These are phyloP conservation scores for Notiomystis cincta DNA, from an alignment of 2,113 vertebrate genomes.

Conservation along the genomic window DNA sequence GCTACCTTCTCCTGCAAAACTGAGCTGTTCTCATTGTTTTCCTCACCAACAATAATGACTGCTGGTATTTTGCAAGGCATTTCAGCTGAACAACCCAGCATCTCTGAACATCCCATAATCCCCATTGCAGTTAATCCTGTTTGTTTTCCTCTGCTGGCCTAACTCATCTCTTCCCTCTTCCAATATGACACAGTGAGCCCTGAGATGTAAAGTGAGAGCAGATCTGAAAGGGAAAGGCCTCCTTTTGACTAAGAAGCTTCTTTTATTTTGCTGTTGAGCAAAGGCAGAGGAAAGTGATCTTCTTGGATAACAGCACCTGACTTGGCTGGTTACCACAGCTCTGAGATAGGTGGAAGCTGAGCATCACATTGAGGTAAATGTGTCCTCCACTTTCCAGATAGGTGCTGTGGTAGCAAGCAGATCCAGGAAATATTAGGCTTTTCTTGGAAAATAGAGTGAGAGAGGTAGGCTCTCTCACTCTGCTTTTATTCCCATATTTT, in stretches of 20 bases:
- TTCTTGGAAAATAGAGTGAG: neutral
- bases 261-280: neutral
- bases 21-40: neutral
- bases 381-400: neutral
- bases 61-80: neutral
- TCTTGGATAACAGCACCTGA: neutral
- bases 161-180: neutral
- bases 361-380: rapidly evolving
- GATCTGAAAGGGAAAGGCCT: neutral
- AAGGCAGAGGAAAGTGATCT: neutral
- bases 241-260: neutral
- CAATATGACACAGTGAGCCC: neutral
- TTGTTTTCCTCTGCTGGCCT: neutral
- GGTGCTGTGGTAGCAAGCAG: neutral
- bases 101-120: neutral
- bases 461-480: neutral
- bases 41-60: neutral
- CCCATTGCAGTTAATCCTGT: neutral
- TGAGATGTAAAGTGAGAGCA: neutral
- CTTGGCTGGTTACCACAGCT: neutral
- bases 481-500: neutral
- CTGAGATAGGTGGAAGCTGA: neutral
- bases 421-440: neutral
- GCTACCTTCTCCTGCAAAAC: neutral
- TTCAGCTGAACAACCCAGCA: neutral